Base-by-base conservation (phyloP, 2,113 vertebrate species). In the Glaucomys volans region DNA sequence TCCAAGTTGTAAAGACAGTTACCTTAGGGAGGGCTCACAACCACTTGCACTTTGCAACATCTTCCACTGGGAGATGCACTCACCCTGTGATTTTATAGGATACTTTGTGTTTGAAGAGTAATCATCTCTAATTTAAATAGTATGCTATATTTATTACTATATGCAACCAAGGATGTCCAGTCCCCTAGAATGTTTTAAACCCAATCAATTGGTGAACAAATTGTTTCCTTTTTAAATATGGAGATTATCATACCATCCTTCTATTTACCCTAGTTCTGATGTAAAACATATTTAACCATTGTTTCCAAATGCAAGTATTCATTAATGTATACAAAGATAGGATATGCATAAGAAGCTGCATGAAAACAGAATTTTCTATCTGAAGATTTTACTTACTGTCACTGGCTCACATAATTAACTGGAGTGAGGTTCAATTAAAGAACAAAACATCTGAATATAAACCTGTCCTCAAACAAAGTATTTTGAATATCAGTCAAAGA, bases 1-100 rank as follows among this genome's bases (percentile, higher is more conserved):
- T n/a, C 20, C 71, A 88, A 87, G 3, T 40, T 79, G 8, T 30
- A 75, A 79, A 69, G 37, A 64, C 26, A 72, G 87, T 32, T 6
- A 74, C 50, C 81, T 96, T 76, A 16, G 13, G 37, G 16, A 75
- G 54, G 47, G 91, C 18, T 74, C 18, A 52, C 3, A 75, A 50
- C n/a, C 64, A 90, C 81, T 75, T 95, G 95, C 22, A 92, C 93
- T 94, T 90, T 84, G 72, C 93, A 90, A 76, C 77, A 92, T 59
- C 80, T 84, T 97, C 93, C 81, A 92, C 85, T 76, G 82, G 72
- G 95, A 96, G 88, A 97, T 91, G 91, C 81, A 76, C 76, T 96
- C 82, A 91, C 76, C 40, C 84, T 91, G n/a, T 85, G 54, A 88
- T 82, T 85, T 62, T 72, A 94, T 67, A 81, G 64, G 64, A 90